phyloP scores from a whole-genome alignment of 2,888 invertebrate species.

The Papilio protenor region DNA sequence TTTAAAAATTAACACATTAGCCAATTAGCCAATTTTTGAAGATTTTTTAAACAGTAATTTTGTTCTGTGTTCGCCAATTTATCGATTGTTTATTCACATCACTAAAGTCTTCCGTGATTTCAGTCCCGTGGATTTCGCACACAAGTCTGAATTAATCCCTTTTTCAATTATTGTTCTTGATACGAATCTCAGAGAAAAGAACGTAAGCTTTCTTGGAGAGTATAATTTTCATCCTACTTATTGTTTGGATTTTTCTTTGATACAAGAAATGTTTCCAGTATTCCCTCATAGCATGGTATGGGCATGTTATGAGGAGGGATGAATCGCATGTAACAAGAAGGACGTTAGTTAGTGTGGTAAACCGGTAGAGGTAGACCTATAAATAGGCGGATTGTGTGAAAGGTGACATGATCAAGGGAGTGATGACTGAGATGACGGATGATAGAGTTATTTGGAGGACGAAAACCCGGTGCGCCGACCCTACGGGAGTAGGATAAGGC shows the following conservation, averaged over 20 bases:
- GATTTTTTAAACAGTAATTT: not conserved
- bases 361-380: no score
- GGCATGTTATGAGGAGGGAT: no score
- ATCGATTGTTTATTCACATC: not conserved
- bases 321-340: no score
- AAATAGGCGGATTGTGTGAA: no score
- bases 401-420: no score
- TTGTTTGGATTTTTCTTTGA: not conserved
- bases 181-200: conserved; percentile 17
- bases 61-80: not conserved
- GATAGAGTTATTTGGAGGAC: no score
- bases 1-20: conserved; percentile 1
- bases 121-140: conserved; percentile 11
- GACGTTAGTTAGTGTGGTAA: no score
- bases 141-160: conserved; percentile 35
- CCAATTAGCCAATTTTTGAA: not conserved
- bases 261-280: not conserved
- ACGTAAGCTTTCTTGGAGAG: not conserved
- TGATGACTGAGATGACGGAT: no score
- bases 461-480: no score
- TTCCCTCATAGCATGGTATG: no score
- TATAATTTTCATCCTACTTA: conserved; percentile 9
- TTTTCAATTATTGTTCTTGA: conserved; percentile 37
- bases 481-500: no score
- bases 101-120: not conserved